Percentiles rank a stretch among this genome's conserved stretches.
Evolutionary conservation across 2,888 invertebrate genomes (phyloP).

Genomic region (Lithodes maja): DNA sequence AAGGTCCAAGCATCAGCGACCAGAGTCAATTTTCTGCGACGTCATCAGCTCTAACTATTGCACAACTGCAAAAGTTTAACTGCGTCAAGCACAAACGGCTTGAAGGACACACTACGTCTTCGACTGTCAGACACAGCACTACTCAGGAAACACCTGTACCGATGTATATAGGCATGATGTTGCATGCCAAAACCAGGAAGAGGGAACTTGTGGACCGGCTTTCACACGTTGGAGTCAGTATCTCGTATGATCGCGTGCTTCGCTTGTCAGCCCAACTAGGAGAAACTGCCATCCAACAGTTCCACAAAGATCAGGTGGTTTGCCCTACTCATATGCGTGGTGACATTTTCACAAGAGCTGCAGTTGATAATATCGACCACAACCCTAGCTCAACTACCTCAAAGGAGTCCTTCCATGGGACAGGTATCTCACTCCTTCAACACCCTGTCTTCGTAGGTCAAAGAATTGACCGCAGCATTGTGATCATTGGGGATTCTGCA

Average conservation of each 20-base stretch:
- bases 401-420: constrained; percentile 9
- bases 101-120: neutral
- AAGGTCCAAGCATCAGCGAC: constrained; percentile 14
- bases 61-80: constrained; percentile 13
- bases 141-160: too few species aligned
- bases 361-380: too few species aligned
- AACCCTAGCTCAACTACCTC: constrained; percentile 50
- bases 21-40: neutral
- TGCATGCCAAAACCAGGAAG: too few species aligned
- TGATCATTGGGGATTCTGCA: neutral
- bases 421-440: too few species aligned
- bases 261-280: too few species aligned
- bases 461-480: neutral
- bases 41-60: constrained; percentile 6
- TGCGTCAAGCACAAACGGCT: constrained; percentile 3
- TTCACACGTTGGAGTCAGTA: too few species aligned
- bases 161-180: too few species aligned
- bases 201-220: too few species aligned
- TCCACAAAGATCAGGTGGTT: constrained; percentile 18
- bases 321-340: neutral
- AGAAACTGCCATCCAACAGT: constrained; percentile 5
- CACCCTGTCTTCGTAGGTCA: neutral
- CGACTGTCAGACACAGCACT: constrained; percentile 15
- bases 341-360: too few species aligned
- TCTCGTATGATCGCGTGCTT: too few species aligned